Base-by-base conservation (phyloP, 2,113 vertebrate species). In the Chroicocephalus ridibundus region DNA sequence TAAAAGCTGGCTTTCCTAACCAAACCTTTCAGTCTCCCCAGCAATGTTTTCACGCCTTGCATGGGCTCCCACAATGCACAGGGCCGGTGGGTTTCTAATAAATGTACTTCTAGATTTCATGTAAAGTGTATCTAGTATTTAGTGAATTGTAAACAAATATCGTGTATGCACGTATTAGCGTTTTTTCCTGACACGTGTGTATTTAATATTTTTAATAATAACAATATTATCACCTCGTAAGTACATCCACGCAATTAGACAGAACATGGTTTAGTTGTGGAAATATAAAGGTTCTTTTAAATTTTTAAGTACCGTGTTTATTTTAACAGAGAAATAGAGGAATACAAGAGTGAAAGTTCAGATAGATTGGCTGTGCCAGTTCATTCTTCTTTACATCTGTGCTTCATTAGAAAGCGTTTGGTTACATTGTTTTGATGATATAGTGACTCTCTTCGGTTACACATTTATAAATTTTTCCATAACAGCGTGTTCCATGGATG, bases 301-400 rank as follows among this genome's bases (percentile, higher is more conserved):
- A 93, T 93, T 79, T 80, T 80, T 52, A 92, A 95, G 57, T 54
- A 52, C 51, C 36, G 8, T 61, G 47, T 83, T 94, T 93, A 70
- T 92, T 97, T 94, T 89, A 93, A 62, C 88, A 91, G 82, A 85
- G 40, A 68, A 92, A 24, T 46, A 90, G 86, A 90, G 31, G 22
- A 96, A 86, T 86, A 83, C 68, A 85, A 57, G 68, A 47, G 62
- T 74, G 86, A 96, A 90, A 91, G 70, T 94, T 95, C 54, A 81
- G 83, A 93, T 82, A 93, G 83, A 72, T 92, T 97, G 93, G 68
- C 95, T 94, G 88, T 97, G 96, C 98, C 96, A 96, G 94, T 95
- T 97, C 69, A 61, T 95, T 96, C 58, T 82, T 94, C 86, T 97
- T 95, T 98, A 97, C 98, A 98, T 98, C 98, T 98, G 98, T 97